Evolutionary conservation across 2,888 invertebrate species (phyloP).

Genomic region (Agelastica alni): DNA sequence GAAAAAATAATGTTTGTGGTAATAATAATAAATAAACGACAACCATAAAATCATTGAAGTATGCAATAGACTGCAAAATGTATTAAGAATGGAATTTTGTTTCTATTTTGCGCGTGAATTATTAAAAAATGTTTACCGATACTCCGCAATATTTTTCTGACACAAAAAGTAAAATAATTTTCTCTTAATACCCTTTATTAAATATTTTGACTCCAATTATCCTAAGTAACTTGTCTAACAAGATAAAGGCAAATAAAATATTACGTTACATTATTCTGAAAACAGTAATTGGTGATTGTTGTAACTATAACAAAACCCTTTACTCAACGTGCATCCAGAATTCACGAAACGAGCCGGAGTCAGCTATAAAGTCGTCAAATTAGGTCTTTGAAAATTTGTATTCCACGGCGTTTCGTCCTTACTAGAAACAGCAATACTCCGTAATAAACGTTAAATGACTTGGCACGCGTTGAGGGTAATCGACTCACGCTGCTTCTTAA

Average conservation of each 20-base stretch:
- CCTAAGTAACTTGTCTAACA: background rate
- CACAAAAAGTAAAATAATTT: too few species aligned
- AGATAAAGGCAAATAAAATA: background rate
- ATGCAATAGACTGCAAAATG: too few species aligned
- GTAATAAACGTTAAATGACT: constrained; percentile 22
- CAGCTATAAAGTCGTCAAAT: constrained; percentile 23
- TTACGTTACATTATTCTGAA: background rate
- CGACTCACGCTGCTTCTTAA: constrained; percentile 11
- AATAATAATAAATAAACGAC: too few species aligned
- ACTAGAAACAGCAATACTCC: constrained; percentile 26
- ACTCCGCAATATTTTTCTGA: too few species aligned
- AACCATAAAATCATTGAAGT: too few species aligned
- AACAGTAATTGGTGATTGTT: constrained; percentile 6
- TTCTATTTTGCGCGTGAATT: too few species aligned
- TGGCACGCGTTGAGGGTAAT: constrained; percentile 20
- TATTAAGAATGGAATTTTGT: too few species aligned
- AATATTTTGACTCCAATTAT: background rate
- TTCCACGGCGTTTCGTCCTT: constrained; percentile 20
- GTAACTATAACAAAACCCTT: background rate
- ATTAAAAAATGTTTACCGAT: too few species aligned
- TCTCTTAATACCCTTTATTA: background rate
- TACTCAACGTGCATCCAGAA: constrained; percentile 17
- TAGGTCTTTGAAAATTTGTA: constrained; percentile 22
- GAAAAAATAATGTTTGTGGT: too few species aligned
- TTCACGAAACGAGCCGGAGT: constrained; percentile 13